These are phyloP conservation scores for Neomicropteryx cornuta DNA, from an alignment of 1,140 invertebrate species.

Conservation along the genomic window DNA sequence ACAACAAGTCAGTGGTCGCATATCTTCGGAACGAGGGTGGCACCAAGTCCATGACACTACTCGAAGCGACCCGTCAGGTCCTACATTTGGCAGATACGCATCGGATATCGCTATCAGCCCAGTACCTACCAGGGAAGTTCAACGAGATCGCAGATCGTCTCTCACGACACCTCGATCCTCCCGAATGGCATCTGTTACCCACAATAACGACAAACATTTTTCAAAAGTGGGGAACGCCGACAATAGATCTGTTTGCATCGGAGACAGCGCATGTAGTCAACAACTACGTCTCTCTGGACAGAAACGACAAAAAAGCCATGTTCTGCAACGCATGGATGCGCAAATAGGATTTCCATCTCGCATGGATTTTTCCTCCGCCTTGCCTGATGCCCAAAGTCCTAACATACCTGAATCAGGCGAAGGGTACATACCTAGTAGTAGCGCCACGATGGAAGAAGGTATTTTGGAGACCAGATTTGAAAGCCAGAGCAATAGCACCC, in stretches of 20 bases:
- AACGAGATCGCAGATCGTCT: too few species aligned
- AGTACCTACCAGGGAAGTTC: too few species aligned
- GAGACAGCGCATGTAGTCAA: conserved; percentile 13
- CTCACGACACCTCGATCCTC: too few species aligned
- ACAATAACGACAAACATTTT: too few species aligned
- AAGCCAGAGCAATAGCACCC: neutral
- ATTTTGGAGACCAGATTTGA: conserved; percentile 7
- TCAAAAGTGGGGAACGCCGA: conserved; percentile 14
- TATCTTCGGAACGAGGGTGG: conserved; percentile 14
- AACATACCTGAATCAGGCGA: conserved; percentile 13
- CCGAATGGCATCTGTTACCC: too few species aligned
- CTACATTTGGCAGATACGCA: too few species aligned
- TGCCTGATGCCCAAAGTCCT: conserved; percentile 15
- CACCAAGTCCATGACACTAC: too few species aligned
- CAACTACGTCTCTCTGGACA: conserved; percentile 15
- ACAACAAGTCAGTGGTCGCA: conserved; percentile 15
- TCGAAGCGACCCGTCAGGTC: too few species aligned
- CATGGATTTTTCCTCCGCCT: conserved; percentile 19
- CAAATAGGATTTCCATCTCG: conserved; percentile 16
- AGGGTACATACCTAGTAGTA: conserved; percentile 7
- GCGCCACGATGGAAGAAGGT: conserved; percentile 6
- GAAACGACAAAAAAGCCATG: conserved; percentile 10
- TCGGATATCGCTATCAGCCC: too few species aligned
- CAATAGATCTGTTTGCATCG: conserved; percentile 19
- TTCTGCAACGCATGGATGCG: conserved; percentile 19